Conservation (phyloP, 2,797 vertebrate genomes). For the Dendrocincla tyrannina region DNA sequence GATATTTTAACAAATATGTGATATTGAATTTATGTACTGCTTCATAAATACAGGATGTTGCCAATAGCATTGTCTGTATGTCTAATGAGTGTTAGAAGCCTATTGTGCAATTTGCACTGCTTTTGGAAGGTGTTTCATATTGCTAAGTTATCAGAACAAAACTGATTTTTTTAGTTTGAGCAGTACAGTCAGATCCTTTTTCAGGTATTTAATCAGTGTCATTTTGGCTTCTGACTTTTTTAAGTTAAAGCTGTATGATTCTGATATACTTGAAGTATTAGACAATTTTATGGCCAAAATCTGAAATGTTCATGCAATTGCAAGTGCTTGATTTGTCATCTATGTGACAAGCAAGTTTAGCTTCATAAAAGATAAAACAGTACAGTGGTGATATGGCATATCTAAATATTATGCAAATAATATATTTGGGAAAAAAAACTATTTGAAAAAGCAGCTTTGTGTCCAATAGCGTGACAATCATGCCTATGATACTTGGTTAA, state of each 20-base stretch:
- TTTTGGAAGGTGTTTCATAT: neutral
- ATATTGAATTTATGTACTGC: neutral
- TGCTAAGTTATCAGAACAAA: neutral
- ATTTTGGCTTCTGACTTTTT: neutral
- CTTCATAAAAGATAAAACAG: neutral
- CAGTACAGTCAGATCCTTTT: neutral
- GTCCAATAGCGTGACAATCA: neutral
- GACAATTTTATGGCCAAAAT: neutral
- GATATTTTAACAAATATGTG: neutral
- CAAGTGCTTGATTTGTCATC: neutral
- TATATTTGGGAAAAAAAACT: neutral
- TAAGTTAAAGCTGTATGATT: neutral
- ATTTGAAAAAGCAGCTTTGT: neutral
- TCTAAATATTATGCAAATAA: neutral
- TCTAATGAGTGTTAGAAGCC: neutral
- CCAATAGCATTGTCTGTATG: neutral
- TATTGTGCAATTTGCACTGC: neutral
- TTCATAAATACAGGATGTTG: neutral
- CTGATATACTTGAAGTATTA: neutral
- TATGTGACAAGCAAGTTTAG: neutral
- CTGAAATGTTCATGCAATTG: neutral
- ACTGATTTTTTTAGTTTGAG: neutral
- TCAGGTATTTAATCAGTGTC: neutral
- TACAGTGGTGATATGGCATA: neutral
- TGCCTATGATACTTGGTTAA: neutral